Base-by-base conservation (phyloP, 1,140 invertebrate genomes). In the Araneus ventricosus region DNA sequence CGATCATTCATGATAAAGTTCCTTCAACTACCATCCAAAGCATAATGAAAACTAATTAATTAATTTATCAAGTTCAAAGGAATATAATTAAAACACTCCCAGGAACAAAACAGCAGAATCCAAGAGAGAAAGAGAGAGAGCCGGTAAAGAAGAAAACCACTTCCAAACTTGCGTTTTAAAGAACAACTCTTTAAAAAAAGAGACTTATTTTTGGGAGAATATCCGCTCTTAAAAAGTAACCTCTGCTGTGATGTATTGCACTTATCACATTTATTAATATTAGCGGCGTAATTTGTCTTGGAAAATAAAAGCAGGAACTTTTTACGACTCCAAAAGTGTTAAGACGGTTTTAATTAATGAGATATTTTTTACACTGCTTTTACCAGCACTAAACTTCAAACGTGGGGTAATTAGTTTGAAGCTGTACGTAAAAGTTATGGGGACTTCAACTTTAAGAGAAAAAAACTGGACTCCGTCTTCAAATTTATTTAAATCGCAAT, bases 241-340 rank as follows among this genome's bases (percentile, higher is more conserved):
- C 34, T n/a, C 45, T 10, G 2, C 63, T 7, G 37, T 45, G 63
- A 88, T 88, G 14, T 61, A 88, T 75, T 45, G 41, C 37, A 88
- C 87, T 88, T 88, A 88, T 88, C 87, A 30, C 75, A 90, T 90
- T 80, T 90, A 90, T 80, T 90, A 90, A 59, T 90, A 79, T 90
- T 90, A 90, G 88, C 41, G 22, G 41, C 70, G 22, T 90, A 90
- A 90, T 90, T 90, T 90, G 88, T 90, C 88, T 90, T 79, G 14
- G 27, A 80, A 52, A 84, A 84, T 45, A 84, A 84, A 45, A 84
- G 27, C 82, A 27, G n/a, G 1, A 4, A 27, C 41, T n/a, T 52
- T 84, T 84, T 41, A 27, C 8, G 41, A 6, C 24, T 37, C 3
- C 75, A 2, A 37, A 30, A 22, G 39, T 80, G 30, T 52, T 84